phyloP scores from a whole-genome alignment of 2,888 invertebrate species.

The Leptinotarsa juncta region DNA sequence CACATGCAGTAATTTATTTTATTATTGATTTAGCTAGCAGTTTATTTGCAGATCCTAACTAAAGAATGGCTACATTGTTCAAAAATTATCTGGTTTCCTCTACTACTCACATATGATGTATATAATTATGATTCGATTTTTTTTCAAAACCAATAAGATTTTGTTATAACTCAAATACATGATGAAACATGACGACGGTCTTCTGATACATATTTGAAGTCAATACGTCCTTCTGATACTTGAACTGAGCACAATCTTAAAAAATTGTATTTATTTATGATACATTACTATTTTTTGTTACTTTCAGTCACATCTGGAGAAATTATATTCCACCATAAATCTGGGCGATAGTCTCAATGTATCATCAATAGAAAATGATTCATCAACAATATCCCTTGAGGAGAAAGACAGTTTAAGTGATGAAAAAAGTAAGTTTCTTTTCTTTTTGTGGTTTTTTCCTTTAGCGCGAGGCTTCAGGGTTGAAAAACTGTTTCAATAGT shows the following conservation, averaged over 20 bases:
- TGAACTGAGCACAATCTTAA: neutral
- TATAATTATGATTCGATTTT: neutral
- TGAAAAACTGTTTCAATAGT: constrained; percentile 35
- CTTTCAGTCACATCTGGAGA: constrained; percentile 51
- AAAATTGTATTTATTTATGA: neutral
- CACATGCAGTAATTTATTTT: too few relatives aligned
- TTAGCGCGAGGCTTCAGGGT: constrained; percentile 42
- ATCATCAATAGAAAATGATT: constrained; percentile 37
- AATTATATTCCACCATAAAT: constrained; percentile 30
- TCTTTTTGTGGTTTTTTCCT: too few relatives aligned
- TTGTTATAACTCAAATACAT: constrained; percentile 26
- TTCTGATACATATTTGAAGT: constrained; percentile 57
- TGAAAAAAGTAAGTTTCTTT: constrained; percentile 31
- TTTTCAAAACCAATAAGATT: neutral
- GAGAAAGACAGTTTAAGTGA: constrained; percentile 27
- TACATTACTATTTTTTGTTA: constrained; percentile 30
- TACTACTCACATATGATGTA: neutral
- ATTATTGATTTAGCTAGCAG: too few relatives aligned
- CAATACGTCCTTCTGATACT: constrained; percentile 47
- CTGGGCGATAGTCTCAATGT: constrained; percentile 41
- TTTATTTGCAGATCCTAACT: neutral
- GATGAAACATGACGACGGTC: constrained; percentile 59
- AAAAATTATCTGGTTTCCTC: too few relatives aligned
- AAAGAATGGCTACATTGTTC: too few relatives aligned
- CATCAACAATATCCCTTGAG: constrained; percentile 33